Base-by-base conservation (phyloP, 2,888 invertebrate species). In the Himalopsyche kuldschensis region DNA sequence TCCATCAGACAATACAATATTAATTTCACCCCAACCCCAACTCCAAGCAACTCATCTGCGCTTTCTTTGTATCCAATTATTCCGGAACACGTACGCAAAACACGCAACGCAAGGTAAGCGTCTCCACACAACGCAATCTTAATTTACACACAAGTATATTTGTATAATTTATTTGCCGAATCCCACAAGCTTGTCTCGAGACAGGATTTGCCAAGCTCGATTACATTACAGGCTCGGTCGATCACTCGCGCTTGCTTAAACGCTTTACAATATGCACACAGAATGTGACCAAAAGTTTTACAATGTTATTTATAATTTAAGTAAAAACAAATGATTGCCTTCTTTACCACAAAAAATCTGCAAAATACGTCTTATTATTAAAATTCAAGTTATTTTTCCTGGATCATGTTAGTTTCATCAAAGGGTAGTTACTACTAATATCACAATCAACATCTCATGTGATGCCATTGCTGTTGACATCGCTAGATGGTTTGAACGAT, bases 81-180 rank as follows among this genome's bases (percentile, higher is more conserved):
- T 24, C 69, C 69, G 69, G 27, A 24, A 27, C 69, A 69, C 69
- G 76, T 76, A 35, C 41, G 32, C 32, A 27, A 76, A 76, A 76
- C 76, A 76, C 69, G 69, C 69, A 76, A 41, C 76, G 76, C 76
- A 35, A 76, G 76, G 76, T 76, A 76, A 35, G 76, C 76, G 47
- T 46, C n/a, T 48, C 69, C 69, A 69, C 69, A 41, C 75, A 15
- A 55, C 80, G 35, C 75, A 82, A 84, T 84, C 82, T 82, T 82
- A 84, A 80, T 82, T 84, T 55, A 55, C 78, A 79, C 82, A 48
- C 82, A 80, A 80, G 55, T 75, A 81, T 83, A 80, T 84, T 82
- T 82, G 84, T 82, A 55, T 82, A 84, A 84, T 82, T 84, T 84
- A 80, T 84, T 84, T 84, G 82, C 46, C 48, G 79, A 84, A 84